These are phyloP conservation scores for Idaea biselata DNA, from an alignment of 2,888 invertebrate species.

Conservation along the genomic window DNA sequence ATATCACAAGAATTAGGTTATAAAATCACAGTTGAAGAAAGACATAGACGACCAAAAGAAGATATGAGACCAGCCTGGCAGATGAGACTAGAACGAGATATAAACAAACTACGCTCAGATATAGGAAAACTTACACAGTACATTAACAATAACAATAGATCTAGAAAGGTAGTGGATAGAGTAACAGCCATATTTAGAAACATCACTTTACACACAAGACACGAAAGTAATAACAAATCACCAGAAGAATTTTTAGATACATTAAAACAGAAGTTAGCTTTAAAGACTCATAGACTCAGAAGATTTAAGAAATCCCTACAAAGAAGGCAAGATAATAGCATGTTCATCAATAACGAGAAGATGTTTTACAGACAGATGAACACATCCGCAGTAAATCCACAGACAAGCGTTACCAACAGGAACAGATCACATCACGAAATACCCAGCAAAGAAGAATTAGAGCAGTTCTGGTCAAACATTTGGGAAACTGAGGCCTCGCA, in stretches of 20 bases:
- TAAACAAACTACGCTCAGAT: slow-evolving; percentile 18
- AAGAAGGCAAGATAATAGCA: slow-evolving; percentile 9
- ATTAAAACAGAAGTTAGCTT: slow-evolving; percentile 23
- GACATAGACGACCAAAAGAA: neutral
- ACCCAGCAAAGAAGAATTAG: neutral
- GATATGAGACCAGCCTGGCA: slow-evolving; percentile 23
- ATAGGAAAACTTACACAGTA: slow-evolving; percentile 25
- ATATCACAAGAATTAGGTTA: slow-evolving; percentile 17
- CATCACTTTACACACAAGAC: slow-evolving; percentile 14
- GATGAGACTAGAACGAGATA: slow-evolving; percentile 23
- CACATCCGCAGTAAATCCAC: neutral
- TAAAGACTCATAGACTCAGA: slow-evolving; percentile 7
- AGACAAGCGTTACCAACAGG: neutral
- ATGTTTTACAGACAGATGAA: slow-evolving; percentile 6
- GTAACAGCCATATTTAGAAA: slow-evolving; percentile 21
- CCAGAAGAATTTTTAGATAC: slow-evolving; percentile 27
- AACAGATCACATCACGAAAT: neutral
- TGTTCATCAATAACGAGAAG: slow-evolving; percentile 5
- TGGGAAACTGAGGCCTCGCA: slow-evolving; percentile 2
- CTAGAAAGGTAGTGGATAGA: slow-evolving; percentile 14
- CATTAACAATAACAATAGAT: slow-evolving; percentile 20
- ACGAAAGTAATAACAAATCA: slow-evolving; percentile 23
- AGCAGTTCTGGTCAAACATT: slow-evolving; percentile 1
- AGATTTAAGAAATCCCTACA: slow-evolving; percentile 11
- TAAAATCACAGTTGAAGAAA: slow-evolving; percentile 1